A percentile compares a stretch with the other conserved stretches of the same genome.
phyloP scores from a whole-genome alignment of 1,140 invertebrate genomes.

The Galendromus occidentalis region DNA sequence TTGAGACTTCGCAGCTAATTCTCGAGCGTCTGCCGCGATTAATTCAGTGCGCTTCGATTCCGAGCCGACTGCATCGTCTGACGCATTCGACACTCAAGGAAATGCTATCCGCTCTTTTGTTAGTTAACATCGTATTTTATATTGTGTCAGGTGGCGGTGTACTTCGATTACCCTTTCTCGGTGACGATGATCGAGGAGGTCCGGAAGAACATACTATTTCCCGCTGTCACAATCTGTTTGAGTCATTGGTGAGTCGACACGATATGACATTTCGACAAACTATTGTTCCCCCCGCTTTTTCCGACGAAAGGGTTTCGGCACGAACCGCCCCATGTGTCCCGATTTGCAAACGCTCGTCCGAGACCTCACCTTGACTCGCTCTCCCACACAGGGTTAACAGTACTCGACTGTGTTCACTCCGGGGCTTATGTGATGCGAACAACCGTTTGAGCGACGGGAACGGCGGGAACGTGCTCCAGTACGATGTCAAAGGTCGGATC shows the following conservation, averaged over 20 bases:
- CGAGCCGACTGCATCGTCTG: background rate
- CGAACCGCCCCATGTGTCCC: no score
- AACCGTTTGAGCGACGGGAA: no score
- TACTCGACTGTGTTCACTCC: no score
- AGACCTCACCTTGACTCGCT: no score
- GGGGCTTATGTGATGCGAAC: no score
- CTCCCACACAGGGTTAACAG: no score
- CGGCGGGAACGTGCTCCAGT: background rate
- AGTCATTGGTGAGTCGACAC: background rate
- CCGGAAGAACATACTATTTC: background rate
- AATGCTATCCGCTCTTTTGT: background rate
- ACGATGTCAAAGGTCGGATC: background rate
- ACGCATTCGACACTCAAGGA: background rate
- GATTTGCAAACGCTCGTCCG: no score
- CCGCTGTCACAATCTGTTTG: background rate
- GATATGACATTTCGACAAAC: no score
- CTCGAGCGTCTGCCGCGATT: background rate
- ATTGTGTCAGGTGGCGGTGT: background rate
- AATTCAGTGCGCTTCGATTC: background rate
- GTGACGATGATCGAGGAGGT: conserved; percentile 6
- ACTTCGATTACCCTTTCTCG: background rate
- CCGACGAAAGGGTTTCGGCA: no score
- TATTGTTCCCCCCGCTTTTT: no score
- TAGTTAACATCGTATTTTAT: background rate
- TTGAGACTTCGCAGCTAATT: background rate